phyloP scores from a whole-genome alignment of 2,113 vertebrate species.

The Oceanodroma tethys region DNA sequence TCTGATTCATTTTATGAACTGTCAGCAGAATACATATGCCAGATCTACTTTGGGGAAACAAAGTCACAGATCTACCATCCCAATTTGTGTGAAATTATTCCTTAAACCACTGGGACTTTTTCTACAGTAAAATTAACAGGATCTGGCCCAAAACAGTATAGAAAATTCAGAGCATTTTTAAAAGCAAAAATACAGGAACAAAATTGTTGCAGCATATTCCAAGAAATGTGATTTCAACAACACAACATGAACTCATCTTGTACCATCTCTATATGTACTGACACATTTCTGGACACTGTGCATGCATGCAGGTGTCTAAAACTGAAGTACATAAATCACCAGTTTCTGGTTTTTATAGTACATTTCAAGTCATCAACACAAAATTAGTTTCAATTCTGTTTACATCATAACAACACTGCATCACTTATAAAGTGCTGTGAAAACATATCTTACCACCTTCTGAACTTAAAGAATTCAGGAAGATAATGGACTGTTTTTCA shows the following conservation, averaged over 20 bases:
- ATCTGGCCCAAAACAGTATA: not conserved
- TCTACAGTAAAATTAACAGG: not conserved
- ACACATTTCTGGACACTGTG: not conserved
- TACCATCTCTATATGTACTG: not conserved
- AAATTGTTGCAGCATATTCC: not conserved
- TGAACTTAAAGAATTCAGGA: not conserved
- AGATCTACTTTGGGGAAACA: not conserved
- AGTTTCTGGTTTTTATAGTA: not conserved
- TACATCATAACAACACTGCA: not conserved
- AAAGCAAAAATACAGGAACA: not conserved
- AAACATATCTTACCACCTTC: not conserved
- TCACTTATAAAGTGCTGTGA: not conserved
- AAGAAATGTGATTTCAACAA: not conserved
- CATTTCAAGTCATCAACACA: not conserved
- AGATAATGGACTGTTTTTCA: not conserved
- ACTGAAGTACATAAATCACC: not conserved
- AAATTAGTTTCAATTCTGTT: not conserved
- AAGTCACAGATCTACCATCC: not conserved
- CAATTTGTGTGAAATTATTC: not conserved
- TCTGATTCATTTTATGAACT: not conserved
- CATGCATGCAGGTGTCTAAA: not conserved
- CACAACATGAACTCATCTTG: not conserved
- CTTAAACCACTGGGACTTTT: not conserved
- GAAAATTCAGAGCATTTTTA: not conserved
- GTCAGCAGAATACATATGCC: not conserved